Base-by-base conservation (phyloP, 92 coral and sea anemone species). In the Scolanthus callimorphus region DNA sequence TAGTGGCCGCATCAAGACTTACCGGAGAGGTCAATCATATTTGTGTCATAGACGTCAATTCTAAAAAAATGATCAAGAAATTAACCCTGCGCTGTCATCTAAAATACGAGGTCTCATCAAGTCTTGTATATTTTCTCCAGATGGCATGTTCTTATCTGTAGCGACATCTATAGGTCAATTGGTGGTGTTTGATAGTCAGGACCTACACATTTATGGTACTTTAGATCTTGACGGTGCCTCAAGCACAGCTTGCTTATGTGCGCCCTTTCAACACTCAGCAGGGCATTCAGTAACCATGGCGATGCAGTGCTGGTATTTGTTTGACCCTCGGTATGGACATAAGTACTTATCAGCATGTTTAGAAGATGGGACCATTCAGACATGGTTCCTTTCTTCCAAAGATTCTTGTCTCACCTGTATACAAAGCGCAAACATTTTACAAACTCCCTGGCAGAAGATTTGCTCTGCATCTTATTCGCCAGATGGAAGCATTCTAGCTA, bases 361-460 rank as follows among this genome's bases (percentile, higher is more conserved):
- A 6, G 96, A 88, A 38, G 96, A 88, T 56, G 96, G 96, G 27
- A 78, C 90, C 13, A 76, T 88, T 25, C 96, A 83, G 66, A 88
- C 96, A 1, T 88, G 96, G 96, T 72, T 89, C 0, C 52, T 88
- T 15, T 51, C 73, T 49, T 28, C 76, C 2, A 80, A 69, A 13
- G 69, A 74, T 25, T 86, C 90, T 54, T 82, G 90, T 15, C 62
- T 88, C 1, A 83, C 90, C 4, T 78, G 96, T 29, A 78, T 88
- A 49, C 96, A 88, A 67, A 76, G 78, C 44, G 67, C 81, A 0
- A 72, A 83, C 49, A 76, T 84, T 0, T 43, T 83, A 46, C 96
- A 88, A 51, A 83, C 96, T 2, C 90, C 96, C 3, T 88, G 96
- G 96, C 96, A 88, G 74, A 88, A 83, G 67, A 73, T 88, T 3